A percentile compares a stretch with the other conserved stretches of the same genome.
Conservation (phyloP, 2,888 invertebrate species). For the Drosophila stalkeri region DNA sequence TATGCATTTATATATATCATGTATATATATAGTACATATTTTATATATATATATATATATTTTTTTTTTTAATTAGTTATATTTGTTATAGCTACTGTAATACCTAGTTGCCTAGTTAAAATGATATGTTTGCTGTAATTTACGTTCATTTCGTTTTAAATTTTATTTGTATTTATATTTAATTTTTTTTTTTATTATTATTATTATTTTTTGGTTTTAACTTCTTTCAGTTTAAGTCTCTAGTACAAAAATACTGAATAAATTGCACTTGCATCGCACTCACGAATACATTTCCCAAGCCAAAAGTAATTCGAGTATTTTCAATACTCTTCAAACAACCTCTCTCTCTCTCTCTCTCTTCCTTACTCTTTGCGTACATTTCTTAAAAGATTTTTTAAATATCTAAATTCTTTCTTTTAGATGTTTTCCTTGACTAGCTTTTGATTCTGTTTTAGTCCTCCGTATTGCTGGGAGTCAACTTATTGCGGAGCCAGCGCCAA, state of each 20-base stretch:
- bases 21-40: constrained; percentile 8
- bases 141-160: constrained; percentile 38
- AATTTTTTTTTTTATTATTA: neutral
- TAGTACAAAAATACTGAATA: constrained; percentile 79
- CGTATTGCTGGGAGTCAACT: constrained; percentile 42
- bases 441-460: constrained; percentile 35
- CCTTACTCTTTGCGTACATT: neutral
- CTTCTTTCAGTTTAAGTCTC: constrained; percentile 61
- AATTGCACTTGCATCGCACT: constrained; percentile 68
- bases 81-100: constrained; percentile 54
- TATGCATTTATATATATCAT: constrained; percentile 17
- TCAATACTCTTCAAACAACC: constrained; percentile 32
- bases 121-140: constrained; percentile 80
- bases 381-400: constrained; percentile 1
- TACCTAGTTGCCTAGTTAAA: constrained; percentile 67
- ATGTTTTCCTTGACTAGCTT: constrained; percentile 11
- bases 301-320: constrained; percentile 51
- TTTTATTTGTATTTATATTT: neutral
- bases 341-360: neutral
- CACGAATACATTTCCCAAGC: constrained; percentile 37
- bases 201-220: constrained; percentile 18
- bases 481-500: constrained; percentile 82
- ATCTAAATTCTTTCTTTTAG: constrained; percentile 13
- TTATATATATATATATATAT: neutral
- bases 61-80: constrained; percentile 23